Evolutionary conservation across 1,140 invertebrate genomes (phyloP).

Genomic region (Cherax quadricarinatus): DNA sequence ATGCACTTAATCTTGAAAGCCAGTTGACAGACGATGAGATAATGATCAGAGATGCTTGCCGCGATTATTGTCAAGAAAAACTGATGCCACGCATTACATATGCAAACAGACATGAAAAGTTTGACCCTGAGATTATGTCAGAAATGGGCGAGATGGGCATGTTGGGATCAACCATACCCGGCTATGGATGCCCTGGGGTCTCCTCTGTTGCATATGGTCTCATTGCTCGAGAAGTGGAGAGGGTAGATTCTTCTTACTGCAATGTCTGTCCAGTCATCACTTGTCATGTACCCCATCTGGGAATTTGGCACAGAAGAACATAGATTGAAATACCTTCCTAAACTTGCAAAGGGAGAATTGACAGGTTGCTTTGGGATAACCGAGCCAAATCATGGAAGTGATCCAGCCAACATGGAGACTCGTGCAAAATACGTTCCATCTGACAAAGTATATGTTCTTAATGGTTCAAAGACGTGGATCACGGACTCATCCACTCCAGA

Average conservation of each 20-base stretch:
- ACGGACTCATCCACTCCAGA: constrained; percentile 84
- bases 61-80: constrained; percentile 92
- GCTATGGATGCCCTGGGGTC: constrained; percentile 92
- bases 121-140: constrained; percentile 90
- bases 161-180: constrained; percentile 93
- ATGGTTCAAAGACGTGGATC: constrained; percentile 93
- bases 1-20: constrained; percentile 92
- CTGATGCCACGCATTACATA: constrained; percentile 91
- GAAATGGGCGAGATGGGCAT: constrained; percentile 94
- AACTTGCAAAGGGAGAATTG: constrained; percentile 88
- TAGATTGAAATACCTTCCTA: constrained; percentile 93
- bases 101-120: constrained; percentile 95
- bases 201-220: constrained; percentile 97
- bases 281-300: constrained; percentile 96
- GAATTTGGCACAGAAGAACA: constrained; percentile 90
- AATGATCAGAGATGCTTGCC: constrained; percentile 90
- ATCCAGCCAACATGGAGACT: constrained; percentile 93
- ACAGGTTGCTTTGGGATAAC: constrained; percentile 98
- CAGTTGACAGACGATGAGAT: constrained; percentile 95
- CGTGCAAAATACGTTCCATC: constrained; percentile 83
- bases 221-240: constrained; percentile 94
- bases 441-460: constrained; percentile 88
- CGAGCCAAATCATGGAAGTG: constrained; percentile 98
- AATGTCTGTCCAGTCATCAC: constrained; percentile 98
- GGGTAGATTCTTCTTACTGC: constrained; percentile 90